phyloP scores from a whole-genome alignment of 2,888 invertebrate genomes.

The Phorcus lineatus region DNA sequence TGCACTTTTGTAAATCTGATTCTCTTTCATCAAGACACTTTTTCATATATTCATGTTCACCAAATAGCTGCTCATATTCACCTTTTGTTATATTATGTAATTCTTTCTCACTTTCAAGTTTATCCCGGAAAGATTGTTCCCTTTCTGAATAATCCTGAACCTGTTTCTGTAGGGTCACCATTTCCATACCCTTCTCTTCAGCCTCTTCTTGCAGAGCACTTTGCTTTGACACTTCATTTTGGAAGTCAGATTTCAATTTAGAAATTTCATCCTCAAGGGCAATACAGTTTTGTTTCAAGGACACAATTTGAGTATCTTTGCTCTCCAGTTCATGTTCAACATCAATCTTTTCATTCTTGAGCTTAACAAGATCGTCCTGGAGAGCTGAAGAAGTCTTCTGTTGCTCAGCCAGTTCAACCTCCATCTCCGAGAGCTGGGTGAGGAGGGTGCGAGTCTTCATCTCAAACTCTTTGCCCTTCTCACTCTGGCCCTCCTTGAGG shows the following conservation, averaged over 20 bases:
- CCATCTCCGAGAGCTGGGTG: conserved; percentile 60
- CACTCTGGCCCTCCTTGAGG: conserved; percentile 50
- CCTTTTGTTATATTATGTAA: conserved; percentile 26
- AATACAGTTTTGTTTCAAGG: conserved; percentile 30
- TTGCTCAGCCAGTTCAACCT: conserved; percentile 48
- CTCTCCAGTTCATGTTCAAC: conserved; percentile 12
- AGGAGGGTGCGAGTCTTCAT: conserved; percentile 58
- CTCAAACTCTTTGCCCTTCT: conserved; percentile 76
- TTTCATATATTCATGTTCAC: conserved; percentile 25
- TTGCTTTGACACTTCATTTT: background rate
- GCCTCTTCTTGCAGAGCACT: background rate
- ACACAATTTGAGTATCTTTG: background rate
- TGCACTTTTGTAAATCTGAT: conserved; percentile 11
- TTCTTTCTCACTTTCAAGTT: conserved; percentile 27
- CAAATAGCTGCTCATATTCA: conserved; percentile 23
- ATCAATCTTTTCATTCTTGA: conserved; percentile 34
- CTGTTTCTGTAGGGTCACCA: conserved; percentile 18
- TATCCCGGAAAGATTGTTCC: conserved; percentile 12
- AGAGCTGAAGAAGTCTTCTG: conserved; percentile 36
- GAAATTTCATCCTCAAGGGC: conserved; percentile 40
- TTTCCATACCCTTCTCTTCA: conserved; percentile 10
- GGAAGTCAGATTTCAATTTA: conserved; percentile 33
- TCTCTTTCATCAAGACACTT: conserved; percentile 6
- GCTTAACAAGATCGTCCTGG: conserved; percentile 37
- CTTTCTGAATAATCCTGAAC: conserved; percentile 9